Conservation (phyloP, 2,888 invertebrate species). For the Drosophila parthenogenetica region DNA sequence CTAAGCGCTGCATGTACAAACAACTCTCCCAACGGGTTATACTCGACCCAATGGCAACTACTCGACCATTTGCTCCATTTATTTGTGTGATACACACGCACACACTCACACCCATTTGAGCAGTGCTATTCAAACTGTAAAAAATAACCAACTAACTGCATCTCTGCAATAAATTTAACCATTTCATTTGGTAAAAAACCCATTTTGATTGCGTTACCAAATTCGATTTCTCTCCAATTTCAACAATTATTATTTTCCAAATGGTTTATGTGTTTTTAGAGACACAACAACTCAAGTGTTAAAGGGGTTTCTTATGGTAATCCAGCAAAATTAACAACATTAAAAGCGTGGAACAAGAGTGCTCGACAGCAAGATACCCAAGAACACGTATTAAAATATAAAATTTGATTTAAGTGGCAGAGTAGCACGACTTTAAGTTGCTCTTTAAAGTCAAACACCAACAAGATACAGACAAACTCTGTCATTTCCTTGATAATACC, state of each 20-base stretch:
- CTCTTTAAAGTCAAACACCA: too few relatives aligned
- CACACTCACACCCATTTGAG: slow-evolving; percentile 33
- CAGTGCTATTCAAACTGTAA: slow-evolving; percentile 65
- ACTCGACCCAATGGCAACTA: slow-evolving; percentile 74
- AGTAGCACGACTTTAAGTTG: too few relatives aligned
- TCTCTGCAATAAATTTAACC: slow-evolving; percentile 35
- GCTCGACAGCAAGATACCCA: background rate
- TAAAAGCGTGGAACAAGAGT: background rate
- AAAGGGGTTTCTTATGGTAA: slow-evolving; percentile 15
- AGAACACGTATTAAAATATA: background rate
- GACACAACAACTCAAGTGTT: slow-evolving; percentile 11
- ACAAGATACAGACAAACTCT: too few relatives aligned
- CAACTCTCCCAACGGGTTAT: slow-evolving; percentile 42
- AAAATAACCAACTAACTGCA: slow-evolving; percentile 43
- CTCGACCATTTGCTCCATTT: slow-evolving; percentile 79
- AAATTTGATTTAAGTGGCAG: too few relatives aligned
- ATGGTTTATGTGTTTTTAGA: background rate
- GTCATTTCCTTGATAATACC: background rate
- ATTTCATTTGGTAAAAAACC: slow-evolving; percentile 36
- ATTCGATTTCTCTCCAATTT: slow-evolving; percentile 27
- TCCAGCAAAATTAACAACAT: slow-evolving; percentile 7
- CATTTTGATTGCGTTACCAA: slow-evolving; percentile 19
- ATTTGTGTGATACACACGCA: slow-evolving; percentile 48
- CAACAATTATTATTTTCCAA: slow-evolving; percentile 5
- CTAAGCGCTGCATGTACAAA: slow-evolving; percentile 75